Percentiles rank a stretch among this genome's conserved stretches.
Conservation (phyloP, 2,888 invertebrate species). For the Ecliptopera silaceata region DNA sequence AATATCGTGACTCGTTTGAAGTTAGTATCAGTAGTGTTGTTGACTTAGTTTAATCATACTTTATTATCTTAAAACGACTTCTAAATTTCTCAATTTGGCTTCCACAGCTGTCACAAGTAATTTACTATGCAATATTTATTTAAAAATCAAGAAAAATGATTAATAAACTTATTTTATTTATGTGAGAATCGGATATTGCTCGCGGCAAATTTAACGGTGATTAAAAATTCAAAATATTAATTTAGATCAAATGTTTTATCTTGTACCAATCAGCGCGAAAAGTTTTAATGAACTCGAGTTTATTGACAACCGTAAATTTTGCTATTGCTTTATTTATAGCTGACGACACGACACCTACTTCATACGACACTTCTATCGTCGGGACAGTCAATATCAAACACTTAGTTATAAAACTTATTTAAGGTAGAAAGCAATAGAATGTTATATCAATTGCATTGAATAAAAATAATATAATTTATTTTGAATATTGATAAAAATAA, state of each 20-base stretch:
- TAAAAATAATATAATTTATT: too few species aligned
- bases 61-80: constrained; percentile 41
- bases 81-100: constrained; percentile 43
- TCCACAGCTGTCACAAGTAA: constrained; percentile 35
- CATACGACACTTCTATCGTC: constrained; percentile 23
- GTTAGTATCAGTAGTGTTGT: constrained; percentile 40
- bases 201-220: constrained; percentile 60
- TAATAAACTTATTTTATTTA: constrained; percentile 43
- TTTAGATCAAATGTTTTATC: constrained; percentile 55
- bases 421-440: too few species aligned
- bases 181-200: constrained; percentile 39
- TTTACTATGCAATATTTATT: background rate
- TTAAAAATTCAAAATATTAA: constrained; percentile 58
- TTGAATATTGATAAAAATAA: too few species aligned
- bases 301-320: constrained; percentile 34
- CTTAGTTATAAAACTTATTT: too few species aligned
- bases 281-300: constrained; percentile 58
- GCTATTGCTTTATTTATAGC: constrained; percentile 45
- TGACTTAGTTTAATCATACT: constrained; percentile 46
- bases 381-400: too few species aligned
- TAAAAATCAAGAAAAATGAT: constrained; percentile 37
- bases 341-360: too few species aligned
- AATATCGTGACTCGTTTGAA: constrained; percentile 12
- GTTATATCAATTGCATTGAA: too few species aligned
- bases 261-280: constrained; percentile 60